These are phyloP conservation scores for Drosophila rubida DNA, from an alignment of 2,888 invertebrate species.

Conservation along the genomic window DNA sequence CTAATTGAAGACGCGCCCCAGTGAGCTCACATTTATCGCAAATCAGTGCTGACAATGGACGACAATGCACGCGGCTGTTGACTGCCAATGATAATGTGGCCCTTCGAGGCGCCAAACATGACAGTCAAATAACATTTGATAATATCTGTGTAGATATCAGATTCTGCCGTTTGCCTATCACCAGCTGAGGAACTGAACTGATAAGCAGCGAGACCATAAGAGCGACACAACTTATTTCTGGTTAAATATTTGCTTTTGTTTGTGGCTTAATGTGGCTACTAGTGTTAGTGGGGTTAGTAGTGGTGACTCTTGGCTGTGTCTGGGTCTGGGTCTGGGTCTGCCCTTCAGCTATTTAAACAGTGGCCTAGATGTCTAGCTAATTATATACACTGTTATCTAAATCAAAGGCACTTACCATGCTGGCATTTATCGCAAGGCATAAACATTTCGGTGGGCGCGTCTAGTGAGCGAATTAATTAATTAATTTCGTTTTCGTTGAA, in stretches of 20 bases:
- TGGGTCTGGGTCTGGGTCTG: constrained; percentile 6
- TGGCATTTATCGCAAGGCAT: constrained; percentile 11
- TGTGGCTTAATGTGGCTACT: constrained; percentile 31
- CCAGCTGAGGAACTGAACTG: constrained; percentile 26
- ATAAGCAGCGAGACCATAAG: constrained; percentile 40
- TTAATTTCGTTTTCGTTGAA: constrained; percentile 4
- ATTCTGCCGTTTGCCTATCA: constrained; percentile 39
- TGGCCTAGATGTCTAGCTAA: constrained; percentile 49
- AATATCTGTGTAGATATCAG: constrained; percentile 37
- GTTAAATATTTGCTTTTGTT: constrained; percentile 53
- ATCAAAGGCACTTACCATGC: constrained; percentile 1
- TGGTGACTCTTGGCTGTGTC: background rate
- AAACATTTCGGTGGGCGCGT: constrained; percentile 22
- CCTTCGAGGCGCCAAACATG: constrained; percentile 30
- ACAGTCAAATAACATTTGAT: constrained; percentile 57
- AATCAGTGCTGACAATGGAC: constrained; percentile 7
- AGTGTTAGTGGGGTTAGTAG: constrained; percentile 23
- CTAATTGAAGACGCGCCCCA: constrained; percentile 15
- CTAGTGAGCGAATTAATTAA: background rate
- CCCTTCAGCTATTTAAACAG: constrained; percentile 40
- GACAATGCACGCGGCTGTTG: constrained; percentile 25
- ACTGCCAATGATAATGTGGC: constrained; percentile 30
- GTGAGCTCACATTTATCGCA: constrained; percentile 1
- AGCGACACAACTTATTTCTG: constrained; percentile 25
- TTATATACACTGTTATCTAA: constrained; percentile 20